These are phyloP conservation scores for Aramus guarauna DNA, from an alignment of 2,113 vertebrate genomes.

Conservation along the genomic window DNA sequence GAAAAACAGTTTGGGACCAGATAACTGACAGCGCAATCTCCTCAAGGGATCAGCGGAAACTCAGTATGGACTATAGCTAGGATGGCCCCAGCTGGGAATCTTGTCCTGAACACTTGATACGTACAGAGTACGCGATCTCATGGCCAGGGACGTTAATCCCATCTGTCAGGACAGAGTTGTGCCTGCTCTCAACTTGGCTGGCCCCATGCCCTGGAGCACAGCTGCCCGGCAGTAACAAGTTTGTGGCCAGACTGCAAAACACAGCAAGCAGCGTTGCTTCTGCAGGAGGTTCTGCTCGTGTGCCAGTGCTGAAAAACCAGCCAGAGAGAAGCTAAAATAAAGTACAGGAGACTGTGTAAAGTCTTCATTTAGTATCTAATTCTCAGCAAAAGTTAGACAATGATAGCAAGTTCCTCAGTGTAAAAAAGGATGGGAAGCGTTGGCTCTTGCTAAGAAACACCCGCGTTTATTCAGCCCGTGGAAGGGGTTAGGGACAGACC, in stretches of 20 bases:
- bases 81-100: not conserved
- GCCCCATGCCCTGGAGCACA: constrained; percentile 40
- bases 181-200: constrained; percentile 48
- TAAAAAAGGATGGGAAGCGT: not conserved
- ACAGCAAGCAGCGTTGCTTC: not conserved
- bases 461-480: not conserved
- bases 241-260: constrained; percentile 39
- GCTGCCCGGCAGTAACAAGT: constrained; percentile 31
- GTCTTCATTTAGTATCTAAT: not conserved
- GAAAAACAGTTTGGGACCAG: not conserved
- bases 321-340: not conserved
- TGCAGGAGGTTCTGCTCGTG: not conserved
- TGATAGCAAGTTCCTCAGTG: not conserved
- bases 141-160: constrained; percentile 17
- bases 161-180: constrained; percentile 32
- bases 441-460: not conserved
- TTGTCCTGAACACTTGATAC: not conserved
- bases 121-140: not conserved
- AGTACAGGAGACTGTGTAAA: not conserved
- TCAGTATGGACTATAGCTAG: not conserved
- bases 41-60: not conserved
- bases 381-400: not conserved
- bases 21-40: not conserved
- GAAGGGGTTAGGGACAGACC: not conserved
- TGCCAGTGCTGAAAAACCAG: not conserved